These are phyloP conservation scores for Rugalucina vietnamica DNA, from an alignment of 2,888 invertebrate genomes.

Conservation along the genomic window DNA sequence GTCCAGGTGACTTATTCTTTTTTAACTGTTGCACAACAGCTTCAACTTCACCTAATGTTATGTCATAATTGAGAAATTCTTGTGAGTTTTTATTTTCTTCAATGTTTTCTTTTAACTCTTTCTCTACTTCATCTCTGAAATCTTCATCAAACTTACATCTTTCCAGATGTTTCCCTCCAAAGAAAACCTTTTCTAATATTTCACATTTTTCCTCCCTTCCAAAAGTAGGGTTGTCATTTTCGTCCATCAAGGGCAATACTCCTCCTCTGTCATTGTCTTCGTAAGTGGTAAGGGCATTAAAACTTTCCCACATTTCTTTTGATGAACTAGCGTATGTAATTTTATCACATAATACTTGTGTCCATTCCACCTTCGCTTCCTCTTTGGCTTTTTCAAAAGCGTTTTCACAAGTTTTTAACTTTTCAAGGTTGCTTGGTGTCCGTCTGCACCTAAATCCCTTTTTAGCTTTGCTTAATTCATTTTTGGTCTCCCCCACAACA, in stretches of 20 bases:
- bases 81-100: neutral
- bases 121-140: neutral
- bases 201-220: neutral
- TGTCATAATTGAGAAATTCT: neutral
- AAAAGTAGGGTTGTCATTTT: no score
- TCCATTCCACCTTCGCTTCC: constrained; percentile 6
- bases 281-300: no score
- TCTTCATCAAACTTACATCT: neutral
- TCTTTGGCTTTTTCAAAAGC: neutral
- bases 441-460: neutral
- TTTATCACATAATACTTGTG: neutral
- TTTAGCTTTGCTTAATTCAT: constrained; percentile 4
- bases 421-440: neutral
- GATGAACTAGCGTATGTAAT: neutral
- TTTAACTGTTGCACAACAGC: neutral
- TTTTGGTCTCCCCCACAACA: neutral
- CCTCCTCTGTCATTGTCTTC: neutral
- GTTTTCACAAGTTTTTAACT: neutral
- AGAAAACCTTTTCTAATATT: constrained; percentile 8
- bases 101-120: neutral
- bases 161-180: neutral
- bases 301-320: neutral
- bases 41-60: neutral
- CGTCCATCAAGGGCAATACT: constrained; percentile 5
- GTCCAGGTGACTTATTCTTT: constrained; percentile 1